Evolutionary conservation across 2,797 vertebrate genomes (phyloP).

Genomic region (Alfaro cultratus): DNA sequence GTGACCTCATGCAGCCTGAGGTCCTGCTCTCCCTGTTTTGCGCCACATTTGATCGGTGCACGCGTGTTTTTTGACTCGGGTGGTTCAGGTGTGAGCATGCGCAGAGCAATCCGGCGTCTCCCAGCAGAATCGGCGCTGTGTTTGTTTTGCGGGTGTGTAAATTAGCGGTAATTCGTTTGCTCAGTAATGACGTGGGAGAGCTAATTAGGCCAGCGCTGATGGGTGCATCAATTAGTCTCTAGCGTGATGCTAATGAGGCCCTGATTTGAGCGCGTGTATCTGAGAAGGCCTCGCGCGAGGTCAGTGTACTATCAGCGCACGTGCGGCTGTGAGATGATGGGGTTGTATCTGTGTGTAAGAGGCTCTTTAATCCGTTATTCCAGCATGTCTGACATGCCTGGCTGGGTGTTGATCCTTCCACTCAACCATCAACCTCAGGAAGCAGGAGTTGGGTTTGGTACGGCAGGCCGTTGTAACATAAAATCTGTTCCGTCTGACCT

Average conservation of each 20-base stretch:
- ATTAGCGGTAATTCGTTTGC: constrained; percentile 85
- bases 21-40: not conserved
- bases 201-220: constrained; percentile 84
- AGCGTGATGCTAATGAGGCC: constrained; percentile 83
- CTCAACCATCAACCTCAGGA: constrained; percentile 41
- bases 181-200: constrained; percentile 84
- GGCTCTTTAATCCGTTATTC: constrained; percentile 55
- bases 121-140: constrained; percentile 75
- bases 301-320: constrained; percentile 43
- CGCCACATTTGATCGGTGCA: not conserved
- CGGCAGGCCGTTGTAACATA: no score
- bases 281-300: constrained; percentile 59
- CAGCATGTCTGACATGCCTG: constrained; percentile 52
- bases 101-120: constrained; percentile 64
- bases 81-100: not conserved
- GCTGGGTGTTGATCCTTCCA: constrained; percentile 53
- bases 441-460: not conserved
- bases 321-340: constrained; percentile 23
- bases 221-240: constrained; percentile 77
- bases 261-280: constrained; percentile 71
- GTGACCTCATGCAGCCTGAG: constrained; percentile 13
- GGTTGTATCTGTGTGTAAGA: constrained; percentile 39
- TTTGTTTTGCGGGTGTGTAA: constrained; percentile 85
- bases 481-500: no score
- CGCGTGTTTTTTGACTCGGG: constrained; percentile 8